Evolutionary conservation across 2,888 invertebrate species (phyloP).

Genomic region (Slavum lentiscoides): DNA sequence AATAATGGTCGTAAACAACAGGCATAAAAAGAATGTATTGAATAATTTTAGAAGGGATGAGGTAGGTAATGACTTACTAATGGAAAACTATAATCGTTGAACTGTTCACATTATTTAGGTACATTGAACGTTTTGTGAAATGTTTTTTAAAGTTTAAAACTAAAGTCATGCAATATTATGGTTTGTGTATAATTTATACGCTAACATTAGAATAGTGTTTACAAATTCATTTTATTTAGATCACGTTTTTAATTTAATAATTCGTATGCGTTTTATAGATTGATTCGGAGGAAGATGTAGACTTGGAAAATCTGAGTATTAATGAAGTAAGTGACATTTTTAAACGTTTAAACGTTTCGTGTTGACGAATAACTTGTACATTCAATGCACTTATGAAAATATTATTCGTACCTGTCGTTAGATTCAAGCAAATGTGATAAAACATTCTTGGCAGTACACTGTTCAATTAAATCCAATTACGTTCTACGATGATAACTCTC

Average conservation of each 20-base stretch:
- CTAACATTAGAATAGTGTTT: not conserved
- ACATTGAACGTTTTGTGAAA: not conserved
- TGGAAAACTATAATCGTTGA: not conserved
- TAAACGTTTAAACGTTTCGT: not conserved
- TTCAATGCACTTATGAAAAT: not conserved
- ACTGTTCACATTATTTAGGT: not conserved
- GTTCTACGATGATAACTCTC: conserved; percentile 29
- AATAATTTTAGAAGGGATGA: conserved; percentile 32
- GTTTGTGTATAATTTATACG: not conserved
- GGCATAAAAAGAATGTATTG: conserved; percentile 21
- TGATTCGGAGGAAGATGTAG: conserved; percentile 23
- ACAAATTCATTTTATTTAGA: not conserved
- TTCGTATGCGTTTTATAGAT: not conserved
- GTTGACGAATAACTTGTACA: not conserved
- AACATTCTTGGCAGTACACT: conserved; percentile 50
- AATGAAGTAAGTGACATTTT: conserved; percentile 30
- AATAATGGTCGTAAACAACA: conserved; percentile 43
- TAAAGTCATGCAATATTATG: not conserved
- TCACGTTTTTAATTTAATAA: not conserved
- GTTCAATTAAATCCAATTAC: conserved; percentile 49
- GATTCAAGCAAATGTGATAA: conserved; percentile 34
- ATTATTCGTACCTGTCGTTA: not conserved
- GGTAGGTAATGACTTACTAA: not conserved
- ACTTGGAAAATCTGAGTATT: conserved; percentile 27
- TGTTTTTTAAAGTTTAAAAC: not conserved